phyloP scores from a whole-genome alignment of 2,888 invertebrate species.

The Malacosoma neustria region DNA sequence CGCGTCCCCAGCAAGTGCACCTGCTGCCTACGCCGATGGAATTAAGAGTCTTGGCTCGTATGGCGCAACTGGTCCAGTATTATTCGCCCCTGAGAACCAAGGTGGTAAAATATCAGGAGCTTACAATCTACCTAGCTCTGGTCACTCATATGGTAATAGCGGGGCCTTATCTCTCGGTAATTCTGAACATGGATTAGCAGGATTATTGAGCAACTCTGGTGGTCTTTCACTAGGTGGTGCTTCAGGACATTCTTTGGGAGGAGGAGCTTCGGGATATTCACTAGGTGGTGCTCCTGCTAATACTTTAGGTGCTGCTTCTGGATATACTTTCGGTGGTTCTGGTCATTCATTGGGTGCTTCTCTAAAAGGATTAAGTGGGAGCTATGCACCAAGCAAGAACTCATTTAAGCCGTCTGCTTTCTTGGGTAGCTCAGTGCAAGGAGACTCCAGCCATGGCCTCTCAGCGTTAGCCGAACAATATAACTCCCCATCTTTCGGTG shows the following conservation, averaged over 20 bases:
- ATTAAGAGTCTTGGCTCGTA: constrained; percentile 62
- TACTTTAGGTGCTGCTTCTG: constrained; percentile 19
- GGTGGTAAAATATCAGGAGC: constrained; percentile 22
- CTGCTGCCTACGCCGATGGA: constrained; percentile 42
- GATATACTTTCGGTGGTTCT: constrained; percentile 21
- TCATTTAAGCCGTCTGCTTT: constrained; percentile 65
- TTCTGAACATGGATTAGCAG: constrained; percentile 19
- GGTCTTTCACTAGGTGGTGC: constrained; percentile 23
- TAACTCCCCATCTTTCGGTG: constrained; percentile 36
- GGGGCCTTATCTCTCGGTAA: constrained; percentile 22
- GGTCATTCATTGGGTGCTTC: constrained; percentile 19
- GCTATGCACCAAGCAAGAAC: constrained; percentile 42
- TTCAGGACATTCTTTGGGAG: constrained; percentile 18
- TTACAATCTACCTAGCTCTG: constrained; percentile 33
- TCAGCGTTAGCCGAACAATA: constrained; percentile 40
- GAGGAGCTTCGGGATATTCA: constrained; percentile 13
- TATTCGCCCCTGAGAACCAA: constrained; percentile 50
- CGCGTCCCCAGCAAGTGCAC: constrained; percentile 18
- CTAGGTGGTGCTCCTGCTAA: constrained; percentile 21
- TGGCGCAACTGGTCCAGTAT: constrained; percentile 54
- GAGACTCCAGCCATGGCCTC: constrained; percentile 42
- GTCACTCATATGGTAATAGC: constrained; percentile 23
- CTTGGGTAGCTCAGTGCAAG: constrained; percentile 50
- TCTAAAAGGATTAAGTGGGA: constrained; percentile 15
- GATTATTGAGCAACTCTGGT: no score